phyloP scores from a whole-genome alignment of 2,113 vertebrate genomes.

The Cyphomyrus plagiostoma region DNA sequence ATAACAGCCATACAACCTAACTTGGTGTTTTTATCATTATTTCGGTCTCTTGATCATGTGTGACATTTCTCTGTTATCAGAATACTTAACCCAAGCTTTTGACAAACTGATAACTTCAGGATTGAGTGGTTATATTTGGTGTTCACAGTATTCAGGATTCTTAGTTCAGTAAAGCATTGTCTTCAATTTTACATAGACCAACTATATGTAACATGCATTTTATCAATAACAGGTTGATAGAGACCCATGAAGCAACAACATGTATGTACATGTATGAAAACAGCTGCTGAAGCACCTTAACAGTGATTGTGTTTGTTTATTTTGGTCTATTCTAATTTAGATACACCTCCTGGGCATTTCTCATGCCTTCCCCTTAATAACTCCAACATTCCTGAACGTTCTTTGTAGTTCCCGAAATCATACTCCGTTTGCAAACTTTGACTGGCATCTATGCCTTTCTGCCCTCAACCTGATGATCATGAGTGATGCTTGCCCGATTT shows the following conservation, averaged over 20 bases:
- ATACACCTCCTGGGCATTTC: slow-evolving; percentile 16
- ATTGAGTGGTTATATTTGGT: slow-evolving; percentile 55
- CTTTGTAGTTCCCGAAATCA: slow-evolving; percentile 55
- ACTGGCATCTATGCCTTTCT: slow-evolving; percentile 38
- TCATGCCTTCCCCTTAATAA: slow-evolving; percentile 40
- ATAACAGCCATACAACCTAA: background rate
- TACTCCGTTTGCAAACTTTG: slow-evolving; percentile 35
- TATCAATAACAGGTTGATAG: slow-evolving; percentile 47
- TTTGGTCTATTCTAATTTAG: slow-evolving; percentile 26
- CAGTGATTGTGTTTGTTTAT: slow-evolving; percentile 39
- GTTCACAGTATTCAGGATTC: slow-evolving; percentile 68
- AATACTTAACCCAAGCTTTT: background rate
- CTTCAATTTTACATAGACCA: slow-evolving; percentile 46
- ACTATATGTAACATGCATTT: slow-evolving; percentile 44
- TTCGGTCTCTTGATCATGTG: background rate
- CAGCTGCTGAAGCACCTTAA: slow-evolving; percentile 53
- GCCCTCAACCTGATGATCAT: slow-evolving; percentile 18
- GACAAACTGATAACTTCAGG: slow-evolving; percentile 27
- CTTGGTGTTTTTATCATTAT: background rate
- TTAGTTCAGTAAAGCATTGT: slow-evolving; percentile 68
- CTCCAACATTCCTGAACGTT: slow-evolving; percentile 63
- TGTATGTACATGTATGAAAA: slow-evolving; percentile 53
- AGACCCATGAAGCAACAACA: slow-evolving; percentile 41
- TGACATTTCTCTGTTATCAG: background rate
- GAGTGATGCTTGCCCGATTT: slow-evolving; percentile 37